Conservation (phyloP, 2,888 invertebrate genomes). For the Malthinus flaveolus region DNA sequence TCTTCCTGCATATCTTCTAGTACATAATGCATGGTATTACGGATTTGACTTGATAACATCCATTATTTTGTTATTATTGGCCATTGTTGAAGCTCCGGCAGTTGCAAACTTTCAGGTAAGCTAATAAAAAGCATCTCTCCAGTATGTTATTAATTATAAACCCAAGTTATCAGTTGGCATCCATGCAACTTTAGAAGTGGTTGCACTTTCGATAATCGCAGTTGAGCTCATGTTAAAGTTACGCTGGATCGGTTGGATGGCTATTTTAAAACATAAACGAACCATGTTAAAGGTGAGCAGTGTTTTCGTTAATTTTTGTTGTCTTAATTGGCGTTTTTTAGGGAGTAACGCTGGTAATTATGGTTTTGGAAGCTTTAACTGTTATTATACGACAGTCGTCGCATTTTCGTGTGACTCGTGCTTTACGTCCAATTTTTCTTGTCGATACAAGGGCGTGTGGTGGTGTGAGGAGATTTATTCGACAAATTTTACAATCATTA, state of each 20-base stretch:
- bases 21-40: conserved; percentile 88
- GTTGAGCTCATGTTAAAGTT: conserved; percentile 78
- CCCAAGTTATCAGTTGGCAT: conserved; percentile 72
- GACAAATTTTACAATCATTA: conserved; percentile 81
- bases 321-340: conserved; percentile 52
- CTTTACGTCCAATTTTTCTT: conserved; percentile 84
- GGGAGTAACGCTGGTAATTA: conserved; percentile 75
- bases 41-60: conserved; percentile 78
- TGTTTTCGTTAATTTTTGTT: conserved; percentile 4
- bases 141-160: background rate
- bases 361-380: conserved; percentile 81
- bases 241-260: conserved; percentile 83
- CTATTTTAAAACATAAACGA: conserved; percentile 81
- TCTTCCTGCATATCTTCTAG: conserved; percentile 82
- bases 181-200: conserved; percentile 79
- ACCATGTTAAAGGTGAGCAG: conserved; percentile 77
- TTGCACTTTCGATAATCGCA: conserved; percentile 75
- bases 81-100: conserved; percentile 81
- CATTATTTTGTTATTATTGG: conserved; percentile 71
- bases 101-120: conserved; percentile 66
- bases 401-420: conserved; percentile 85
- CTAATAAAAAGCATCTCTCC: background rate
- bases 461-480: conserved; percentile 73
- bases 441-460: conserved; percentile 85
- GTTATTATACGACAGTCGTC: conserved; percentile 80